Evolutionary conservation across 2,113 vertebrate species (phyloP), one percentile per base, ranked within the genome.

Genomic region (Lonchura striata): DNA sequence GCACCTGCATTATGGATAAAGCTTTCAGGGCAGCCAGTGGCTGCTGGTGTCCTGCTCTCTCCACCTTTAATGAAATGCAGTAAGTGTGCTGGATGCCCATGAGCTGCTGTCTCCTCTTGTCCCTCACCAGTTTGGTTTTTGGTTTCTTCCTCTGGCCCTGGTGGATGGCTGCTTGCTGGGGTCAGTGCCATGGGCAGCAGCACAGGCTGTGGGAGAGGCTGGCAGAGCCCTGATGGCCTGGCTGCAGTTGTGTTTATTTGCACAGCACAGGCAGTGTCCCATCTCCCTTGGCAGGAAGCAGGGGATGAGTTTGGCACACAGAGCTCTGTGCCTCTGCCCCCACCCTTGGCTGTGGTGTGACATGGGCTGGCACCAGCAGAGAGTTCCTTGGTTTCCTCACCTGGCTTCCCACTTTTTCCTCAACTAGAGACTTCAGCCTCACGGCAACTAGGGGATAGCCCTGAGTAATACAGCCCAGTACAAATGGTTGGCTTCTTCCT

Each of bases 151-250:
- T 30, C n/a, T 61, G 72, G 81, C 33, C 22, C 33, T 50, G 82
- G 30, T 13, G 76, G 37, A 5, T 9, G 64, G 30, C 81, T 68
- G 35, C 44, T 28, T 41, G 19, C 44, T 0, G 1, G 59, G 44
- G 30, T 20, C 69, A 37, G 54, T 7, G 33, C 71, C 1, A 0
- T 0, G 2, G 11, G 28, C 2, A 1, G 24, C 59, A 63, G 61
- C 57, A 23, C 35, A 14, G 57, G 33, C 0, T 8, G 31, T 22
- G 3, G 39, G 12, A 46, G 27, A 27, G 59, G 39, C 0, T 69
- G 85, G 57, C 53, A 77, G 39, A 80, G 28, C 68, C 84, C 47
- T 2, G 2, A 0, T 3, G 5, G 52, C 25, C 50, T 50, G 88
- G 53, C 71, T 87, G 59, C 30, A 8, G 69, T 13, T 4, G 8